These are phyloP conservation scores for Clarias magur DNA, from an alignment of 2,113 vertebrate species.

Conservation along the genomic window DNA sequence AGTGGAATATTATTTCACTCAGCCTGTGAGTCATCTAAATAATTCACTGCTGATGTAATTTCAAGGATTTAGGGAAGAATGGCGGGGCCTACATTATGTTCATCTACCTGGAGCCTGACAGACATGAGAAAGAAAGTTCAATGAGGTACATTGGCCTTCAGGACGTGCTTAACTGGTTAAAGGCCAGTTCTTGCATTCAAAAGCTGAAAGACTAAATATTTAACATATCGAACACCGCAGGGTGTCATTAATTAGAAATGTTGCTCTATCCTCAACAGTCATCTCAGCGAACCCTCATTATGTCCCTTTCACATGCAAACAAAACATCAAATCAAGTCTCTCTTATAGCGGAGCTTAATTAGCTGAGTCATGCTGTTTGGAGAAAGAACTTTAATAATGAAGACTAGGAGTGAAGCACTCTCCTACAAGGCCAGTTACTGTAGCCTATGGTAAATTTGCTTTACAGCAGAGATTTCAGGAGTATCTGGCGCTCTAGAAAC, in stretches of 20 bases:
- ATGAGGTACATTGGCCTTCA: neutral
- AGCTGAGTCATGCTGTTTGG: slow-evolving; percentile 2
- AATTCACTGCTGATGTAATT: neutral
- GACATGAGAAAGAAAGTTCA: neutral
- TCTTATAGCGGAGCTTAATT: slow-evolving; percentile 31
- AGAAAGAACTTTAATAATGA: slow-evolving; percentile 36
- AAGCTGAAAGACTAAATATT: slow-evolving; percentile 2
- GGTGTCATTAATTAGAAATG: slow-evolving; percentile 34
- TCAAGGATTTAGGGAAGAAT: neutral
- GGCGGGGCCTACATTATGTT: neutral
- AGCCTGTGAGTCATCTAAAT: neutral
- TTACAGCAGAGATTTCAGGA: slow-evolving; percentile 31
- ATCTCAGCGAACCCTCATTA: slow-evolving; percentile 12
- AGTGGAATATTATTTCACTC: slow-evolving; percentile 20
- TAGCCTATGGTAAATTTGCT: slow-evolving; percentile 6
- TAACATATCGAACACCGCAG: neutral
- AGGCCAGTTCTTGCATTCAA: neutral
- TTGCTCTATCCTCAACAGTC: neutral
- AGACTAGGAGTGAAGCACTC: slow-evolving; percentile 16
- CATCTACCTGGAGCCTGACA: neutral
- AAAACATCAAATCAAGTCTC: slow-evolving; percentile 2
- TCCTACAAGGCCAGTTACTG: slow-evolving; percentile 4
- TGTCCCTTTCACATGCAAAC: slow-evolving; percentile 10
- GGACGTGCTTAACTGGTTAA: neutral
- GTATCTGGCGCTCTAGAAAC: slow-evolving; percentile 9